Conservation (phyloP, 23 tunicate genomes). For the Halocynthia roretzi region DNA sequence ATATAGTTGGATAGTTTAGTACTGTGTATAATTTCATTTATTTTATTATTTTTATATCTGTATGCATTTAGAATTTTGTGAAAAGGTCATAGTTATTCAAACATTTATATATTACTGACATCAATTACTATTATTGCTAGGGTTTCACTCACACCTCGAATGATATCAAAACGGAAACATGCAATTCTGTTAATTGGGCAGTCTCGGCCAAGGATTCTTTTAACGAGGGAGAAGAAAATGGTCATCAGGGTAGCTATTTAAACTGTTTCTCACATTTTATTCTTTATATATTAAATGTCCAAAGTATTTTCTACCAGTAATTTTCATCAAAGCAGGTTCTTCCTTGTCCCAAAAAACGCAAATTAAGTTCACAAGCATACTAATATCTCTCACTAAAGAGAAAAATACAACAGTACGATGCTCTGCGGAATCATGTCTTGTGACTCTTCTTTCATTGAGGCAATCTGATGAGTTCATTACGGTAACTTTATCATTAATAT, state of each 20-base stretch:
- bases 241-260: no score
- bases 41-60: neutral
- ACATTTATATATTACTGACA: no score
- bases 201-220: neutral
- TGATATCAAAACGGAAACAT: constrained; percentile 51
- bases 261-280: no score
- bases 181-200: constrained; percentile 48
- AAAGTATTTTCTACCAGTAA: no score
- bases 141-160: constrained; percentile 42
- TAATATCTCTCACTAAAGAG: constrained; percentile 56
- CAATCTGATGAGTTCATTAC: constrained; percentile 20
- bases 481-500: constrained; percentile 5
- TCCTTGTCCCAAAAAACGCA: constrained; percentile 16
- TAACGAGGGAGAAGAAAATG: no score
- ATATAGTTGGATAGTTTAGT: neutral
- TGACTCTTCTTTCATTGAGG: constrained; percentile 34
- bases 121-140: neutral
- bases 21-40: neutral
- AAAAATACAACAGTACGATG: constrained; percentile 73
- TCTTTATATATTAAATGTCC: no score
- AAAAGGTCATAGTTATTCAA: no score
- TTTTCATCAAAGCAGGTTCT: neutral
- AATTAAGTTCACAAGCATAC: constrained; percentile 10
- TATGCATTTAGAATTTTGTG: neutral
- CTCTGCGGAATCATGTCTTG: constrained; percentile 51